Evolutionary conservation across 1,140 invertebrate species (phyloP).

Genomic region (Thalassaphorura encarpata): DNA sequence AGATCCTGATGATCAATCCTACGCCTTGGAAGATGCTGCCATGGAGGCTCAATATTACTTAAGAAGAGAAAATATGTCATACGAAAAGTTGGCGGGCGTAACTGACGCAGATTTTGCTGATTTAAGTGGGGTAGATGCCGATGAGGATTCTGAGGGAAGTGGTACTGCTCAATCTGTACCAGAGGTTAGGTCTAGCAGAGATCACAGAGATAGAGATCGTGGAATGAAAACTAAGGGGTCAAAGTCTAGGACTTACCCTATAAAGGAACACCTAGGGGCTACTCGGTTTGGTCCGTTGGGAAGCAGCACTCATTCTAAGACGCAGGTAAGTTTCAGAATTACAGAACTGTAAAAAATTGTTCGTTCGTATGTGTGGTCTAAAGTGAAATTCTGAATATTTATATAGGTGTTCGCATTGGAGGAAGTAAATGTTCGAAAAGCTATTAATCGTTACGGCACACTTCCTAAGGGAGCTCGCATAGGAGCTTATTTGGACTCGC

Average conservation of each 20-base stretch:
- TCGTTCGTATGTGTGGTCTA: not conserved
- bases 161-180: slow-evolving; percentile 24
- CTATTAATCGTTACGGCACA: slow-evolving; percentile 94
- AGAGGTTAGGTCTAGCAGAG: slow-evolving; percentile 8
- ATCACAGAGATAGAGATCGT: not conserved
- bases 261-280: slow-evolving; percentile 25
- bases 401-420: slow-evolving; percentile 75
- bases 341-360: slow-evolving; percentile 4
- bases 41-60: slow-evolving; percentile 16
- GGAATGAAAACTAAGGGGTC: slow-evolving; percentile 13
- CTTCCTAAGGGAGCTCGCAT: slow-evolving; percentile 79
- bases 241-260: slow-evolving; percentile 30
- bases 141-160: slow-evolving; percentile 30
- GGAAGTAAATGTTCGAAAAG: slow-evolving; percentile 91
- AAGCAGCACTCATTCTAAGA: slow-evolving; percentile 30
- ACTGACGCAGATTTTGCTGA: slow-evolving; percentile 30
- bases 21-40: slow-evolving; percentile 11
- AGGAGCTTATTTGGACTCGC: slow-evolving; percentile 77
- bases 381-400: not conserved
- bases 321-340: slow-evolving; percentile 40
- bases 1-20: slow-evolving; percentile 28
- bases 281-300: slow-evolving; percentile 4
- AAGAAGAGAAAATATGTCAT: slow-evolving; percentile 24
- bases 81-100: slow-evolving; percentile 29
- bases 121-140: slow-evolving; percentile 31